Base-by-base conservation (phyloP, 1,140 invertebrate species). In the Apis dorsata region DNA sequence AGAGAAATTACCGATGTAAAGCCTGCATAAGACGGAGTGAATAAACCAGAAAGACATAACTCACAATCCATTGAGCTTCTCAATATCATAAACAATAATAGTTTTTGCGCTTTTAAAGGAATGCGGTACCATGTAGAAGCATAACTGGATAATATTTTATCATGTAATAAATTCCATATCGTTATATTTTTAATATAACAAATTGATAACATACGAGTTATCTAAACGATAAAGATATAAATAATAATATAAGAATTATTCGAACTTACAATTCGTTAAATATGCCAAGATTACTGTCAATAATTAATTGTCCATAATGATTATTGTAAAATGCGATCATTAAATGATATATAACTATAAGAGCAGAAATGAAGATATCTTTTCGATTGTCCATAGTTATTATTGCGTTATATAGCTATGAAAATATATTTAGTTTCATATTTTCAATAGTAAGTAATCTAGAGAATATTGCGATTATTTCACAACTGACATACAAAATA, bases 1-100 rank as follows among this genome's bases (percentile, higher is more conserved):
- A 44, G 11, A 34, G 57, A 53, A 21, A 57, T 82, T 76, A 84
- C 83, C 79, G 34, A 4, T 1, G 83, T 49, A 0, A 84, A 84
- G n/a, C 83, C 83, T 51, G 49, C 3, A 21, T 75, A 63, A 51
- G 59, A 79, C 21, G 59, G 59, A 12, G 3, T 17, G 8, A 60
- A 84, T 15, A 84, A 57, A 8, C 59, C 72, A 15, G 59, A 60
- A 9, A 82, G 11, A 15, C 76, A 3, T 2, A 65, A 0, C 19
- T 12, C 49, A 60, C 62, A 76, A 7, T n/a, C 51, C 34, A 51
- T 15, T 12, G 57, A 63, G 3, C 57, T 57, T n/a, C 74, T 70
- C 4, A 49, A 17, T 19, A 82, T 75, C 9, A 84, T 75, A 44
- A 82, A 75, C 11, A 71, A 34, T 62, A 84, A 62, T 1, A 53